phyloP scores from a whole-genome alignment of 2,113 vertebrate genomes.

The Todiramphus saurophagus region DNA sequence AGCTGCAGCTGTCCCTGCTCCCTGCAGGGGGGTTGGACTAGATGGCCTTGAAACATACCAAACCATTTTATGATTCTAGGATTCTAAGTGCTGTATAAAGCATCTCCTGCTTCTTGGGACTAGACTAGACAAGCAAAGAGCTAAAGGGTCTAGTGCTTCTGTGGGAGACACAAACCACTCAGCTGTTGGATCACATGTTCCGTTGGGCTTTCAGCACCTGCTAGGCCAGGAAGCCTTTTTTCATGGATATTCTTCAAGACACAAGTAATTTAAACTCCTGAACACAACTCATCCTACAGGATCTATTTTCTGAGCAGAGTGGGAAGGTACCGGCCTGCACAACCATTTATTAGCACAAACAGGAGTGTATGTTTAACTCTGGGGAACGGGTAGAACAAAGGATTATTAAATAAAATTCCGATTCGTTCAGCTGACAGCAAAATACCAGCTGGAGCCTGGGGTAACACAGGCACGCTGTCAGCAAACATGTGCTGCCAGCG shows the following conservation, averaged over 20 bases:
- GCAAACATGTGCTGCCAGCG: constrained; percentile 30
- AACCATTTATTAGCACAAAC: constrained; percentile 33
- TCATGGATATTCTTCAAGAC: constrained; percentile 1
- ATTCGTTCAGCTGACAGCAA: constrained; percentile 43
- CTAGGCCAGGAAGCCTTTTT: neutral
- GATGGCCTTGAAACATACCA: neutral
- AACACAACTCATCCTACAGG: constrained; percentile 13
- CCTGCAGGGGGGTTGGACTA: neutral
- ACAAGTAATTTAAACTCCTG: neutral
- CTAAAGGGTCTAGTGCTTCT: neutral
- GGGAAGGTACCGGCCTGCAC: constrained; percentile 34
- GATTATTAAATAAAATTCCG: constrained; percentile 41
- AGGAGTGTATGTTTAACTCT: constrained; percentile 22
- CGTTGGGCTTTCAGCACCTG: neutral
- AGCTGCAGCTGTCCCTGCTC: too few relatives aligned
- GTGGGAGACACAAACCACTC: neutral
- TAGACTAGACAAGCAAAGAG: neutral
- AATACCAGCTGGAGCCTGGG: constrained; percentile 52
- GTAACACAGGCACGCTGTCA: neutral
- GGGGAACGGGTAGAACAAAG: neutral
- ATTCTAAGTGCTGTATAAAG: neutral
- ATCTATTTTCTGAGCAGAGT: constrained; percentile 58
- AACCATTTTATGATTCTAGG: neutral
- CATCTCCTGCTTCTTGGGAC: neutral
- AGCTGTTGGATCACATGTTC: neutral